Conservation (phyloP, 2,113 vertebrate species). For the Dermatemys mawii region DNA sequence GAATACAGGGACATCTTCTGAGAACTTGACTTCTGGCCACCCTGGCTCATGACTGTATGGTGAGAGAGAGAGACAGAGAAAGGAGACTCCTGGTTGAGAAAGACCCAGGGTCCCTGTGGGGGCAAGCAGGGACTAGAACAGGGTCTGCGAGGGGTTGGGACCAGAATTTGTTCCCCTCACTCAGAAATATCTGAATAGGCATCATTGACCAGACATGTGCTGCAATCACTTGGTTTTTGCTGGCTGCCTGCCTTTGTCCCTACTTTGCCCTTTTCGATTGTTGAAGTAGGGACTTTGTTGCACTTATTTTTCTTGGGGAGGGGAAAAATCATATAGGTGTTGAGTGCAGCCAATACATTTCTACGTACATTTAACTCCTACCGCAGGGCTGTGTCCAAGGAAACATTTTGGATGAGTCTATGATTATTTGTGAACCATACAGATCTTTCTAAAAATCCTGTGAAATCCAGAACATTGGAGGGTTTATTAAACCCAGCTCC, state of each 20-base stretch:
- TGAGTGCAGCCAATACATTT: neutral
- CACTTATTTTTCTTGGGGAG: neutral
- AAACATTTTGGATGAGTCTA: neutral
- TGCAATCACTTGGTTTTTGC: neutral
- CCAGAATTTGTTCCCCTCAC: neutral
- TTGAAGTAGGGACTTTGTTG: neutral
- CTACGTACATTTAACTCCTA: neutral
- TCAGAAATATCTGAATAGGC: neutral
- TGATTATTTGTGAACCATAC: neutral
- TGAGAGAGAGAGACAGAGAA: too few relatives aligned
- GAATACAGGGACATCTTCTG: too few relatives aligned
- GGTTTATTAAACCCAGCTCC: neutral
- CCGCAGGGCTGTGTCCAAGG: neutral
- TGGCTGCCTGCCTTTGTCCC: neutral
- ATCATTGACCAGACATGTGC: neutral
- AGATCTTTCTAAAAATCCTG: neutral
- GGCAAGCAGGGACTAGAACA: too few relatives aligned
- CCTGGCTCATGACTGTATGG: too few relatives aligned
- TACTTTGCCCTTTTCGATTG: neutral
- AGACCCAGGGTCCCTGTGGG: too few relatives aligned
- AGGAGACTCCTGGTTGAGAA: too few relatives aligned
- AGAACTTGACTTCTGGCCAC: too few relatives aligned
- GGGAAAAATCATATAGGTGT: accelerated
- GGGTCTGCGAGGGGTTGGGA: neutral
- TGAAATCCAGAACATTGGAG: neutral